These are phyloP conservation scores for Orchestes rusci DNA, from an alignment of 2,888 invertebrate species.

Conservation along the genomic window DNA sequence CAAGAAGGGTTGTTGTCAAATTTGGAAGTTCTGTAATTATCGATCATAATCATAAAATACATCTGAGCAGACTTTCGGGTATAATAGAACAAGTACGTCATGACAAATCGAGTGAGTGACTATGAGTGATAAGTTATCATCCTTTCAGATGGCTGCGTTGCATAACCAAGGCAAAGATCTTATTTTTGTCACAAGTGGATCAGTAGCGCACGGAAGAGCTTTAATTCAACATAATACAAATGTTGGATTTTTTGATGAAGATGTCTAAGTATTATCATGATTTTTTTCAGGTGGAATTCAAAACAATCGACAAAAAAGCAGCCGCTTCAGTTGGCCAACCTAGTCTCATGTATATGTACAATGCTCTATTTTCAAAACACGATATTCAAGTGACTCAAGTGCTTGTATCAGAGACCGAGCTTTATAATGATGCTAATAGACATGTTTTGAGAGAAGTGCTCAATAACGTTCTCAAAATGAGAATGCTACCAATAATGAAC, in stretches of 20 bases:
- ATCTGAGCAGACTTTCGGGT: constrained; percentile 16
- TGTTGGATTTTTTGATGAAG: background rate
- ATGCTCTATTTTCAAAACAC: constrained; percentile 12
- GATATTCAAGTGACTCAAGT: constrained; percentile 17
- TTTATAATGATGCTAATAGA: constrained; percentile 16
- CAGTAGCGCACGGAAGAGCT: constrained; percentile 18
- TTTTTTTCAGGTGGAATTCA: constrained; percentile 6
- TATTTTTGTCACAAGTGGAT: constrained; percentile 17
- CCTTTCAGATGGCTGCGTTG: constrained; percentile 15
- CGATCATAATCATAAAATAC: constrained; percentile 5
- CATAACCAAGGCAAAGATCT: constrained; percentile 15
- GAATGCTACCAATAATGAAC: constrained; percentile 17
- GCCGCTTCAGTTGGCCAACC: constrained; percentile 19
- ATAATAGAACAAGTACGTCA: constrained; percentile 16
- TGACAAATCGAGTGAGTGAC: background rate
- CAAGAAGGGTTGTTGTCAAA: constrained; percentile 17
- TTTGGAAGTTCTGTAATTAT: constrained; percentile 19
- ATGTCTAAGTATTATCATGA: too few species aligned
- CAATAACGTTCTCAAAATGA: constrained; percentile 4
- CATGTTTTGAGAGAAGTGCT: constrained; percentile 10
- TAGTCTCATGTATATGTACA: constrained; percentile 17
- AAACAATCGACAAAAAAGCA: constrained; percentile 11
- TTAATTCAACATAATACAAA: background rate
- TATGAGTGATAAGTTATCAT: background rate
- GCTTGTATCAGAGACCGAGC: constrained; percentile 15